Percentiles rank a stretch among this genome's conserved stretches.
phyloP scores from a whole-genome alignment of 2,113 vertebrate species.

The Alouatta palliata region DNA sequence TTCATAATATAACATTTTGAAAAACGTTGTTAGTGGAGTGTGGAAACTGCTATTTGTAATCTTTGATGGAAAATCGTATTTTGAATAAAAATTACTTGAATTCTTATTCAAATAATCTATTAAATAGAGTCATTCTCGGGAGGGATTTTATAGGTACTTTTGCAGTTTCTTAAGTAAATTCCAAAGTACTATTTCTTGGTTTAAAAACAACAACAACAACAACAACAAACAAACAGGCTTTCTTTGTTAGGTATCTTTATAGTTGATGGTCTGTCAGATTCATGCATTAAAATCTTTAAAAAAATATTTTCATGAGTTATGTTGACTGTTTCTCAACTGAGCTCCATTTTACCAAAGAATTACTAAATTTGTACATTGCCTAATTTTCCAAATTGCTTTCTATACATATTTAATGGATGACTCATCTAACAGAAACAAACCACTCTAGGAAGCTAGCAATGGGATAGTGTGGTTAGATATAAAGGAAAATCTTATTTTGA shows the following conservation, averaged over 20 bases:
- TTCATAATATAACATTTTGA: neutral
- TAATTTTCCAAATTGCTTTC: neutral
- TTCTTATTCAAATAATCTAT: neutral
- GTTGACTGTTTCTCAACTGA: neutral
- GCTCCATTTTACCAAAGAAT: neutral
- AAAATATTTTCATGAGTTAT: conserved; percentile 5
- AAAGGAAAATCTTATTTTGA: neutral
- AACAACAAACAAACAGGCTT: neutral
- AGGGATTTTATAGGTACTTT: neutral
- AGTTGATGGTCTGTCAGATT: neutral
- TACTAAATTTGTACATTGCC: neutral
- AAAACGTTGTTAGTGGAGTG: neutral
- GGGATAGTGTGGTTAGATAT: neutral
- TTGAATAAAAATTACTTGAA: neutral
- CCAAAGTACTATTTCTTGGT: neutral
- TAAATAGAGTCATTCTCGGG: neutral
- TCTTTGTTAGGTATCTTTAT: neutral
- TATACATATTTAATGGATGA: neutral
- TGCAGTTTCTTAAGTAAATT: conserved; percentile 4
- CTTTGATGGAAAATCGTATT: neutral
- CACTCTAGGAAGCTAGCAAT: neutral
- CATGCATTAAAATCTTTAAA: neutral
- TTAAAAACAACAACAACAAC: neutral
- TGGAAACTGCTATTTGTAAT: neutral
- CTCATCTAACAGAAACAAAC: neutral